A percentile compares a stretch with the other conserved stretches of the same genome.
Conservation (phyloP, 2,888 invertebrate genomes). For the Volucella inanis region DNA sequence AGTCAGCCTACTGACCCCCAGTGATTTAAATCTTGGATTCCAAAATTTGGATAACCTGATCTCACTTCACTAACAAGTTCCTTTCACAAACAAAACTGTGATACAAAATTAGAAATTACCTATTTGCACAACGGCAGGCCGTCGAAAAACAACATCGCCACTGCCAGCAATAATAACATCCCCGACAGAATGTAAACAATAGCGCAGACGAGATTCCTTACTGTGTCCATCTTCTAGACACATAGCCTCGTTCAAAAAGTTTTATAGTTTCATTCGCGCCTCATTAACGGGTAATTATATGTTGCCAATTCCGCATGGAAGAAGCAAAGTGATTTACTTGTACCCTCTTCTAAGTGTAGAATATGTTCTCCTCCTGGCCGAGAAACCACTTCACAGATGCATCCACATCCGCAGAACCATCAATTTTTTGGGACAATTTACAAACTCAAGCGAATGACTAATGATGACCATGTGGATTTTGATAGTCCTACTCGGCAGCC, state of each 20-base stretch:
- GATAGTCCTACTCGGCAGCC: too few relatives aligned
- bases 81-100: slow-evolving; percentile 6
- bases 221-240: neutral
- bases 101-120: slow-evolving; percentile 22
- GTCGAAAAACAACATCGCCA: neutral
- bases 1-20: slow-evolving; percentile 17
- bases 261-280: slow-evolving; percentile 15
- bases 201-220: neutral
- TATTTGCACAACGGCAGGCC: neutral
- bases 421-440: slow-evolving; percentile 1
- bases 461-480: neutral
- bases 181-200: neutral
- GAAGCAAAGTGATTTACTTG: neutral
- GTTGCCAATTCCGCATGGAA: neutral
- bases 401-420: neutral
- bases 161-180: neutral
- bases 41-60: slow-evolving; percentile 1
- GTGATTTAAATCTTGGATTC: too few relatives aligned
- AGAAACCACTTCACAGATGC: too few relatives aligned
- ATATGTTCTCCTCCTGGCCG: too few relatives aligned
- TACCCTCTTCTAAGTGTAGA: neutral
- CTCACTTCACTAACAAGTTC: slow-evolving; percentile 9
- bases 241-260: neutral
- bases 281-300: slow-evolving; percentile 1
- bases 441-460: slow-evolving; percentile 9